These are phyloP conservation scores for rabbit (Oryctolagus cuniculus) DNA, from an alignment of 2,113 vertebrate species.

Conservation along the genomic window DNA sequence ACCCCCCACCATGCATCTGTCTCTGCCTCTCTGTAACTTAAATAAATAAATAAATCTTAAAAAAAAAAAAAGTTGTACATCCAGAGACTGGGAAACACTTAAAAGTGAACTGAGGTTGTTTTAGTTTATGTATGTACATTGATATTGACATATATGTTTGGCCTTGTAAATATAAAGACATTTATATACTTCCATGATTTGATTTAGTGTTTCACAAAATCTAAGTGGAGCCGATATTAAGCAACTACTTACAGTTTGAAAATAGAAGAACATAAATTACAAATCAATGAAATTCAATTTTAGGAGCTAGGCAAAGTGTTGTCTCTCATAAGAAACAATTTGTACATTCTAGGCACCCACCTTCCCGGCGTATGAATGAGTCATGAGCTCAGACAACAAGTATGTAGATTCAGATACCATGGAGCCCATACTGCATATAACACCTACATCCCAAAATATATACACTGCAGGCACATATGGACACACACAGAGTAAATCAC, in stretches of 20 bases:
- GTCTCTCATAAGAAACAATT: conserved; percentile 22
- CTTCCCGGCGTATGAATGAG: conserved; percentile 35
- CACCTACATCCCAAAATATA: conserved; percentile 64
- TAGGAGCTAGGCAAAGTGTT: neutral
- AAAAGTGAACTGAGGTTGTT: conserved; percentile 31
- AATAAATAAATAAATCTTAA: too few relatives aligned
- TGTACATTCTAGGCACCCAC: conserved; percentile 19
- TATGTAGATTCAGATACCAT: conserved; percentile 36
- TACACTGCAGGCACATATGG: conserved; percentile 52
- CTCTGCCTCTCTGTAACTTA: too few relatives aligned
- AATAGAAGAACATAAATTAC: conserved; percentile 58
- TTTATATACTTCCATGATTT: conserved; percentile 37
- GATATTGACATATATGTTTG: neutral
- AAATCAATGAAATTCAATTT: conserved; percentile 45
- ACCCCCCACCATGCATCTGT: too few relatives aligned
- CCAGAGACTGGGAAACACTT: conserved; percentile 17
- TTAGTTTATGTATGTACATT: conserved; percentile 31
- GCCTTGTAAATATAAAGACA: neutral
- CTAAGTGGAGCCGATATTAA: conserved; percentile 49
- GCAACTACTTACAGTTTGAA: conserved; percentile 55
- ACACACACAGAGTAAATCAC: conserved; percentile 67
- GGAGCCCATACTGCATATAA: neutral
- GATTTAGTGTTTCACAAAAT: conserved; percentile 30
- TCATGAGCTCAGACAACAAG: conserved; percentile 34
- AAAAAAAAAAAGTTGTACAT: neutral